Conservation (phyloP, 1,140 invertebrate species). For the Eufriesea mexicana region DNA sequence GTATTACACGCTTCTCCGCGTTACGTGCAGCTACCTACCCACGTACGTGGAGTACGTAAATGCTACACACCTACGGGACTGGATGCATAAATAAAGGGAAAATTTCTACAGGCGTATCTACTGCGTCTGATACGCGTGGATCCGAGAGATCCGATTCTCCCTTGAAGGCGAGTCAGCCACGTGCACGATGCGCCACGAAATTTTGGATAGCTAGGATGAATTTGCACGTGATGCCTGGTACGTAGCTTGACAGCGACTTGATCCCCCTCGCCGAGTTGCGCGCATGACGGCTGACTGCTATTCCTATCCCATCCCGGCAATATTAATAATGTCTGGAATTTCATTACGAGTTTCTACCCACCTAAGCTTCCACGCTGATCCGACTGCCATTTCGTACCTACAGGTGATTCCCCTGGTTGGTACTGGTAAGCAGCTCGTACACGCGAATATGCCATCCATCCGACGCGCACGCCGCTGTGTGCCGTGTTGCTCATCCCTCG, state of each 20-base stretch:
- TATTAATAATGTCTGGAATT: conserved; percentile 76
- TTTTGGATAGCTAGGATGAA: conserved; percentile 61
- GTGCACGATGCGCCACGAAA: conserved; percentile 21
- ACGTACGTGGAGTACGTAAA: no score
- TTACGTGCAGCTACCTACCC: no score
- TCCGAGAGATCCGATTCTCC: conserved; percentile 33
- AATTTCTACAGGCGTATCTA: background rate
- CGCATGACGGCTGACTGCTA: conserved; percentile 68
- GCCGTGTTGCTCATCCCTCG: conserved; percentile 34
- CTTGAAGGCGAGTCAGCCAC: conserved; percentile 15
- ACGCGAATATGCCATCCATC: conserved; percentile 19
- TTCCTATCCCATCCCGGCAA: conserved; percentile 67
- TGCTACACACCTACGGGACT: no score
- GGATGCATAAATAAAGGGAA: background rate
- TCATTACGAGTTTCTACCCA: conserved; percentile 71
- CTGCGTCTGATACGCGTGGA: background rate
- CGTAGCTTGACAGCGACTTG: conserved; percentile 67
- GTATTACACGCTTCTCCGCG: background rate
- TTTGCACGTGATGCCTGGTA: conserved; percentile 61
- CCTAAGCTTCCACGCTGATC: conserved; percentile 58
- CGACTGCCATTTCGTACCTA: conserved; percentile 48
- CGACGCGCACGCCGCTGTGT: conserved; percentile 1
- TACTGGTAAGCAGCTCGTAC: conserved; percentile 53
- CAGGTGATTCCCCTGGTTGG: conserved; percentile 36
- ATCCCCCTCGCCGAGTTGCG: conserved; percentile 59